phyloP scores from a whole-genome alignment of 2,888 invertebrate genomes.

The Acanthosepion pharaonis region DNA sequence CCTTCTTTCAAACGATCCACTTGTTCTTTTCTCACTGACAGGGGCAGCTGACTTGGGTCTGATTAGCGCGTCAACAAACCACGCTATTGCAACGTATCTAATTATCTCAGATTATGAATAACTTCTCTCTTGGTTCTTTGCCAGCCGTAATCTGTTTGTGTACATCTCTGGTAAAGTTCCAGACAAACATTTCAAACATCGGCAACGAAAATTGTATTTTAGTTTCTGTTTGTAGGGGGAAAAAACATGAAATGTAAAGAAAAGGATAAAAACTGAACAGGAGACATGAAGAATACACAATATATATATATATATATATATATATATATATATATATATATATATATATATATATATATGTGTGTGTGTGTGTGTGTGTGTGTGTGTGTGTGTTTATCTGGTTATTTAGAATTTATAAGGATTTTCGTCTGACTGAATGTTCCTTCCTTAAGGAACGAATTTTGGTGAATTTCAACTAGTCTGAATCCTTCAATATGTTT shows the following conservation, averaged over 20 bases:
- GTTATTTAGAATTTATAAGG: no score
- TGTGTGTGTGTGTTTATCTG: no score
- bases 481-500: no score
- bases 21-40: background rate
- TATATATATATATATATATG: no score
- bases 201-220: background rate
- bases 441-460: no score
- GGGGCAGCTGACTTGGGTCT: background rate
- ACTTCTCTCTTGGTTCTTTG: background rate
- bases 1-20: background rate
- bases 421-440: no score
- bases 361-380: no score
- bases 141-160: background rate
- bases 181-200: background rate
- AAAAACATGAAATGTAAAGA: background rate
- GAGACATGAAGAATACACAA: no score
- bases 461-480: no score
- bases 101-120: background rate
- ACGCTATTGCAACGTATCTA: background rate
- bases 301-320: no score
- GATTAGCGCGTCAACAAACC: background rate
- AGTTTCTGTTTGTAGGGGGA: background rate
- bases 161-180: background rate
- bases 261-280: no score
- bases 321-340: no score